Conservation (phyloP, 1,140 invertebrate genomes). For the Zaprionus kolodkinae region DNA sequence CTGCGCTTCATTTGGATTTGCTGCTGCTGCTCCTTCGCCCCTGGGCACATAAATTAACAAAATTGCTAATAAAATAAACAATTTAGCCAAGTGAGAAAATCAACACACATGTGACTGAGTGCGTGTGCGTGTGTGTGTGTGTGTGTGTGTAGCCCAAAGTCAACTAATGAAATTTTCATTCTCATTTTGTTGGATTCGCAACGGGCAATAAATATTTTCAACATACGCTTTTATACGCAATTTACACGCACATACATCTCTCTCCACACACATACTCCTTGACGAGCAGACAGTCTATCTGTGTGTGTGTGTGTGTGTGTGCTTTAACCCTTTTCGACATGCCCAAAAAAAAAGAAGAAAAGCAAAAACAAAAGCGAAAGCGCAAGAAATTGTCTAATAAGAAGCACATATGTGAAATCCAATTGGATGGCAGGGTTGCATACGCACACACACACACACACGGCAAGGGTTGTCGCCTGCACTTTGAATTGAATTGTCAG, state of each 20-base stretch:
- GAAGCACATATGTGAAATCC: slow-evolving; percentile 38
- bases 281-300: slow-evolving; percentile 21
- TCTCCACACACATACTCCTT: slow-evolving; percentile 31
- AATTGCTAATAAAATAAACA: slow-evolving; percentile 84
- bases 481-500: slow-evolving; percentile 52
- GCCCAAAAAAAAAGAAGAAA: slow-evolving; percentile 19
- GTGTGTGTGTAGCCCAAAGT: slow-evolving; percentile 28
- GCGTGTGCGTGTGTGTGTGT: slow-evolving; percentile 5
- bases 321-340: slow-evolving; percentile 54
- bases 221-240: slow-evolving; percentile 83
- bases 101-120: slow-evolving; percentile 14
- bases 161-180: slow-evolving; percentile 83
- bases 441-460: neutral
- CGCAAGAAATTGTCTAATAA: slow-evolving; percentile 71
- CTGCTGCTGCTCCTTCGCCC: neutral
- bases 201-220: slow-evolving; percentile 83
- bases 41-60: slow-evolving; percentile 70
- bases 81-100: slow-evolving; percentile 57
- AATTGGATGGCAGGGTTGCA: slow-evolving; percentile 42
- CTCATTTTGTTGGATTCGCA: slow-evolving; percentile 83
- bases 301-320: slow-evolving; percentile 17
- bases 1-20: slow-evolving; percentile 65
- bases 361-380: slow-evolving; percentile 36
- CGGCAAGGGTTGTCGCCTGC: neutral
- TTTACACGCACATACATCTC: slow-evolving; percentile 80